Base-by-base conservation (phyloP, 2,888 invertebrate species). In the Acanthosepion pharaonis region DNA sequence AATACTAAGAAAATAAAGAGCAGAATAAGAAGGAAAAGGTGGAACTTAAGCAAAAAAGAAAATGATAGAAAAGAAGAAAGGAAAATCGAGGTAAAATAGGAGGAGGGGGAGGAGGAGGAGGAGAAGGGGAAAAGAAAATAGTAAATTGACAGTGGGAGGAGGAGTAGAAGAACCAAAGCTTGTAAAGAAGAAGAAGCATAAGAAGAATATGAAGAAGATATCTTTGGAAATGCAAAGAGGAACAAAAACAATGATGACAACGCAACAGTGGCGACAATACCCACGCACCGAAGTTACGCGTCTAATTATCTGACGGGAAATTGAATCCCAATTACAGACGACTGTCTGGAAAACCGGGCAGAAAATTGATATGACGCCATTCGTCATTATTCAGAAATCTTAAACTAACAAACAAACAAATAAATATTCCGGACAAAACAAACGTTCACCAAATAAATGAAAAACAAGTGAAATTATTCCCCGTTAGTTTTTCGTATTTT, bases 361-460 rank as follows among this genome's bases (percentile, higher is more conserved):
- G 78, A 78, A 78, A 78, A 78, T 78, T 78, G 93, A 93, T 53
- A 93, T 48, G 49, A 93, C 93, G 49, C 93, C 15, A 93, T 51
- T 42, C 3, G 51, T 93, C 49, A 48, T 51, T 53, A 93, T 51
- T 53, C 42, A 18, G 53, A 53, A 93, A 93, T 28, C 93, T 51
- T 33, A 28, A 51, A 93, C n/a, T 48, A 93, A n/a, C 28, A 9
- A 92, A 93, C 11, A 20, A 93, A 28, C 28, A 92, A 92, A 92
- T 48, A 48, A 92, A 48, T 59, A 59, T 23, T 59, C 59, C 59
- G 23, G 59, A 59, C 59, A 59, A 59, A 59, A 59, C 23, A 78
- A 78, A 78, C 78, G 1, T n/a, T 78, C n/a, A 18, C 9, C 15
- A 78, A 78, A 78, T 18, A 78, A 42, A 42, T 42, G 42, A 42